Evolutionary conservation across 1,140 invertebrate genomes (phyloP), one percentile per base, ranked within the genome.

Genomic region (Popillia japonica): DNA sequence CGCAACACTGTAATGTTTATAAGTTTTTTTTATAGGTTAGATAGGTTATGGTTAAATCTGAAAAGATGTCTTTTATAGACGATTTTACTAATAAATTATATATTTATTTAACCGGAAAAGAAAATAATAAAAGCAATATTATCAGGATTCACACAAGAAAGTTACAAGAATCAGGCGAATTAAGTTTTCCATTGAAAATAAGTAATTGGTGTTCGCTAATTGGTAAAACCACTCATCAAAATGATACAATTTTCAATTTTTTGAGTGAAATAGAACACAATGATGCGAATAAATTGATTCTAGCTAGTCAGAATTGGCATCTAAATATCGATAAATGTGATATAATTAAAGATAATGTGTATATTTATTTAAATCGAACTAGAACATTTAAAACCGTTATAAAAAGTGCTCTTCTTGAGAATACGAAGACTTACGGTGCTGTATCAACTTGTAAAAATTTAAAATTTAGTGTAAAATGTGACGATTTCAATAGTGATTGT

Each of bases 131-230:
- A 44, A 80, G 79, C 78, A 82, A 80, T 73, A 81, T 85, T 27
- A 81, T 85, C 72, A 79, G 81, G 73, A 79, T 75, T 42, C 84
- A 85, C 76, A 80, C 80, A 27, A 81, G 80, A 78, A 83, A 83
- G 75, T 55, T 85, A 20, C 79, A 83, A 75, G 14, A 80, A 78
- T 61, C 82, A 14, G 84, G 85, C n/a, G 85, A 86, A 75, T 75
- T 86, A 20, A 86, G 84, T 81, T 84, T 85, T 78, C 83, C 84
- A 22, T 68, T 83, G 61, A 72, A 79, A 22, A 61, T 80, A 40
- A 80, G 80, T 48, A 83, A 80, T 76, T 85, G 84, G 84, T 78
- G 77, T 64, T 72, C 78, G 40, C 78, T 81, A 34, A 76, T 82
- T 20, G 27, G 80, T 14, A 75, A 77, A 76, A 72, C 14, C 41